A percentile compares a stretch with the other conserved stretches of the same genome.
phyloP scores from a whole-genome alignment of 2,888 invertebrate species.

The Coleophora flavipennella region DNA sequence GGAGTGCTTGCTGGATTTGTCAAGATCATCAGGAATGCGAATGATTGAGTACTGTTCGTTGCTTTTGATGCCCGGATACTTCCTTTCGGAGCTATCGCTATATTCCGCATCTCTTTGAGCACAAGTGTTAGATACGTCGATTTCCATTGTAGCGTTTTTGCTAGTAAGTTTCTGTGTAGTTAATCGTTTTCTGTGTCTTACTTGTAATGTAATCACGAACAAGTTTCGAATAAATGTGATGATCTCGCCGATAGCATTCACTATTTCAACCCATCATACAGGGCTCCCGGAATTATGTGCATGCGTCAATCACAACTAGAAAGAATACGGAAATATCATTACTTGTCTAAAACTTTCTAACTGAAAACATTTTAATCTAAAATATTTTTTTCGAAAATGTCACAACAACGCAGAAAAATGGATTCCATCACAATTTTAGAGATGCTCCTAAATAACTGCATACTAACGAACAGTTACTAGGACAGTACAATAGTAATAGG shows the following conservation, averaged over 20 bases:
- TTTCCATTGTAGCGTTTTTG: slow-evolving; percentile 42
- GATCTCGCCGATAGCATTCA: slow-evolving; percentile 51
- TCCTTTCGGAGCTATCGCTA: slow-evolving; percentile 12
- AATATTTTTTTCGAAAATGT: slow-evolving; percentile 43
- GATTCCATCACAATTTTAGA: no score
- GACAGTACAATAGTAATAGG: no score
- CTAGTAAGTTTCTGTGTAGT: no score
- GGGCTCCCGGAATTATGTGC: slow-evolving; percentile 14
- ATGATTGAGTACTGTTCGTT: slow-evolving; percentile 60
- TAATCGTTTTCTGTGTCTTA: no score
- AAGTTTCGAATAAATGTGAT: slow-evolving; percentile 25
- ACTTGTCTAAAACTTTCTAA: neutral
- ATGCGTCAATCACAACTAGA: no score
- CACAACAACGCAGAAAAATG: slow-evolving; percentile 67
- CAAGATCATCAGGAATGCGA: slow-evolving; percentile 60
- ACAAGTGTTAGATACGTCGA: slow-evolving; percentile 36
- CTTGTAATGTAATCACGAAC: no score
- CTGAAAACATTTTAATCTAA: slow-evolving; percentile 34
- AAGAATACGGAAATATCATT: no score
- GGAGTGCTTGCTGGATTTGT: slow-evolving; percentile 83
- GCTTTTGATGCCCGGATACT: slow-evolving; percentile 49
- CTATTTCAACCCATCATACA: slow-evolving; percentile 64
- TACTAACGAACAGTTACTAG: neutral
- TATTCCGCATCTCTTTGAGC: no score
- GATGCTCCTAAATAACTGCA: neutral